These are phyloP conservation scores for Cistogaster globosa DNA, from an alignment of 2,888 invertebrate genomes.

Conservation along the genomic window DNA sequence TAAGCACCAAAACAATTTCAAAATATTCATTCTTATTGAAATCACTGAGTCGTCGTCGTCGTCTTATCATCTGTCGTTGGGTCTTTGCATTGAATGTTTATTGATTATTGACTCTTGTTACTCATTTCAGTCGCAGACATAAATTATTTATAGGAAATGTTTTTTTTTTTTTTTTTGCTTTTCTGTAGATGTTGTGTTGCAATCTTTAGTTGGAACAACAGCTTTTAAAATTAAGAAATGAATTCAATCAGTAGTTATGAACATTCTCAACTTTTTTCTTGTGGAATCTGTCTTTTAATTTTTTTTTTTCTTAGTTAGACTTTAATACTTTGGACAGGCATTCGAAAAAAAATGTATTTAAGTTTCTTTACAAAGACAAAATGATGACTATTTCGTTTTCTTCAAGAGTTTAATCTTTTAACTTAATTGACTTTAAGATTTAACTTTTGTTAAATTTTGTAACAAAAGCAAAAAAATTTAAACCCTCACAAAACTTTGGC, in stretches of 20 bases:
- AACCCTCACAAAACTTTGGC: no score
- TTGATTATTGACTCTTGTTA: conserved; percentile 47
- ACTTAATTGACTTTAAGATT: no score
- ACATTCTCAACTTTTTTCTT: no score
- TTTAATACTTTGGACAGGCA: no score
- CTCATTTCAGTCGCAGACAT: conserved; percentile 31
- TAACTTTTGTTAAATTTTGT: no score
- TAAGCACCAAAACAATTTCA: conserved; percentile 31
- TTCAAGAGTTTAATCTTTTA: no score
- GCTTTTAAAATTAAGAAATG: conserved; percentile 15
- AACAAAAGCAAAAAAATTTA: no score
- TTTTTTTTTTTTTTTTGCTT: neutral
- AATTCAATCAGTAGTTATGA: neutral
- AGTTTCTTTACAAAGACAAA: no score
- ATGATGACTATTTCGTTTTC: no score
- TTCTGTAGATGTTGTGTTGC: conserved; percentile 28
- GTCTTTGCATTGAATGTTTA: conserved; percentile 18
- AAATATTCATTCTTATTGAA: neutral
- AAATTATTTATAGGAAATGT: conserved; percentile 10
- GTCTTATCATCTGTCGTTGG: conserved; percentile 16
- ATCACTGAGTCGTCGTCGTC: neutral
- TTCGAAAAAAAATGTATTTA: no score
- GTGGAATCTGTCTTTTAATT: no score
- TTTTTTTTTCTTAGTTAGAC: no score
- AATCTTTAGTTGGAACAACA: conserved; percentile 8